These are phyloP conservation scores for Mongoloraphidia duomilia DNA, from an alignment of 2,888 invertebrate species.

Conservation along the genomic window DNA sequence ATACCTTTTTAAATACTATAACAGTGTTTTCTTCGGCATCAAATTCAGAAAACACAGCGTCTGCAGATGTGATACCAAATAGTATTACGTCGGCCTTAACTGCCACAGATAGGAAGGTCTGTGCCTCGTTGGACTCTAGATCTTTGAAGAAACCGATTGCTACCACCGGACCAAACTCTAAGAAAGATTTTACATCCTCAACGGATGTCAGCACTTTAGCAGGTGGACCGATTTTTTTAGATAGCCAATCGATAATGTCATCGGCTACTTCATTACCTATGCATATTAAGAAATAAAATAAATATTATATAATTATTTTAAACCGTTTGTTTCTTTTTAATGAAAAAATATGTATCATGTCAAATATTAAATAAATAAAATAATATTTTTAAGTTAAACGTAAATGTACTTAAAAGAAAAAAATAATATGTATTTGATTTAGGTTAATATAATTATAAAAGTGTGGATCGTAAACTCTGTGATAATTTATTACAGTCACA, in stretches of 20 bases:
- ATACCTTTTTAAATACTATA: conserved; percentile 80
- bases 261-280: conserved; percentile 36
- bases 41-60: conserved; percentile 64
- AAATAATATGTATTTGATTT: too few species aligned
- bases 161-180: conserved; percentile 65
- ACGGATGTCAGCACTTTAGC: conserved; percentile 65
- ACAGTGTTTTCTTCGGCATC: conserved; percentile 66
- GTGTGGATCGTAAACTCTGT: too few species aligned
- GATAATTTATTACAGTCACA: too few species aligned
- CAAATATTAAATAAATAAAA: too few species aligned
- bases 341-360: too few species aligned
- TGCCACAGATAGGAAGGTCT: conserved; percentile 70
- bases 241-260: conserved; percentile 86
- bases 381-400: too few species aligned
- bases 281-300: too few species aligned
- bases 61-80: conserved; percentile 74
- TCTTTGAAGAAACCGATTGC: conserved; percentile 87
- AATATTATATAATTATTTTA: too few species aligned
- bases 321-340: too few species aligned
- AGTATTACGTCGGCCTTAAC: conserved; percentile 70
- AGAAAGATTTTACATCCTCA: conserved; percentile 71
- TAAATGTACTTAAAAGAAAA: too few species aligned
- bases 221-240: conserved; percentile 94
- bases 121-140: conserved; percentile 61
- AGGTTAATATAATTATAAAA: too few species aligned